These are phyloP conservation scores for Leptinotarsa defecta DNA, from an alignment of 1,140 invertebrate species.

Conservation along the genomic window DNA sequence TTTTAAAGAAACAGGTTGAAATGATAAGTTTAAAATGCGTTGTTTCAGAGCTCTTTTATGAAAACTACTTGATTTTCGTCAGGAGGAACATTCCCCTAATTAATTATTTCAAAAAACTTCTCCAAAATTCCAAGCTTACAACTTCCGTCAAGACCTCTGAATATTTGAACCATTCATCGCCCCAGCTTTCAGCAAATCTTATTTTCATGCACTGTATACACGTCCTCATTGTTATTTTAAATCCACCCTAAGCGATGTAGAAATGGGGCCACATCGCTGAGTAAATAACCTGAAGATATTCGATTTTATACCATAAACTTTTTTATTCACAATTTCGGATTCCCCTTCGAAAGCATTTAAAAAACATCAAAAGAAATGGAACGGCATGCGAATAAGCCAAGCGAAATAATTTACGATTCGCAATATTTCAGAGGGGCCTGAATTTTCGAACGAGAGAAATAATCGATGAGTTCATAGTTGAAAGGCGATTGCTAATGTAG, in stretches of 20 bases:
- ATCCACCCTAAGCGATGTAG: constrained; percentile 39
- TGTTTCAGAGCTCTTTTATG: no score
- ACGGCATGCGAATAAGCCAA: constrained; percentile 21
- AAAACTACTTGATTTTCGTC: no score
- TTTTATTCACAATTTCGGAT: constrained; percentile 37
- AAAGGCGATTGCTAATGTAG: no score
- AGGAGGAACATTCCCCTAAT: no score
- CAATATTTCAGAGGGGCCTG: neutral
- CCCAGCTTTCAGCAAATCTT: neutral
- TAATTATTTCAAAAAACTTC: no score
- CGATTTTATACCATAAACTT: constrained; percentile 47
- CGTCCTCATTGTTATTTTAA: constrained; percentile 42
- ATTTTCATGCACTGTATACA: neutral
- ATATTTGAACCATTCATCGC: neutral
- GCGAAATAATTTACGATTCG: constrained; percentile 19
- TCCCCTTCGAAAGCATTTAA: constrained; percentile 34
- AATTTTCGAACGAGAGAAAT: no score
- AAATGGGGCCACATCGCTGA: constrained; percentile 34
- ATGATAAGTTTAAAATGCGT: no score
- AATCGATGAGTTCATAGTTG: no score
- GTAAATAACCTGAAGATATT: constrained; percentile 50
- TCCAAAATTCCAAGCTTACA: no score
- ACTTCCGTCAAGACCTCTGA: neutral
- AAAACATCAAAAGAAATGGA: constrained; percentile 35
- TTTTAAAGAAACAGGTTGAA: no score